These are phyloP conservation scores for Cyprinodon variegatus DNA, from an alignment of 2,113 vertebrate species.

Conservation along the genomic window DNA sequence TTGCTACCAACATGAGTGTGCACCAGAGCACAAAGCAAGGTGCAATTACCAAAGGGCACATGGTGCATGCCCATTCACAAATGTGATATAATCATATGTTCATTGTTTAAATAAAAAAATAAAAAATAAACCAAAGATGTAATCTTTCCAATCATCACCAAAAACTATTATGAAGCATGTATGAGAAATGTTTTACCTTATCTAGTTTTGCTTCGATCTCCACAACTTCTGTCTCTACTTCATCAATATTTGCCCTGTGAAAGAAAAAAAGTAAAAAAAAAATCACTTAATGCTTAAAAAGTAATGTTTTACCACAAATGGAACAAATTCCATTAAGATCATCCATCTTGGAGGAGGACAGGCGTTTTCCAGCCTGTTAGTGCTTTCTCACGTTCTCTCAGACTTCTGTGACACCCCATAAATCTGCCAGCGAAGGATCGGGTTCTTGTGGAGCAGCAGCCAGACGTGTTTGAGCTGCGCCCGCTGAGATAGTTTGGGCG, in stretches of 20 bases:
- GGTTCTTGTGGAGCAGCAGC: slow-evolving; percentile 11
- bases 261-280: slow-evolving; percentile 42
- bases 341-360: slow-evolving; percentile 2
- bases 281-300: slow-evolving; percentile 8
- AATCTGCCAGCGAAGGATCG: slow-evolving; percentile 33
- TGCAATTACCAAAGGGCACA: no score
- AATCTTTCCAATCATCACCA: no score
- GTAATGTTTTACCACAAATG: background rate
- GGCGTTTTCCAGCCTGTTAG: slow-evolving; percentile 16
- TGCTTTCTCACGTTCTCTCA: slow-evolving; percentile 38
- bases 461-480: slow-evolving; percentile 27
- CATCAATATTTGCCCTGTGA: slow-evolving; percentile 94
- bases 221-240: slow-evolving; percentile 97
- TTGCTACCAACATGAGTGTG: no score
- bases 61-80: no score
- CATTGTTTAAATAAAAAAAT: no score
- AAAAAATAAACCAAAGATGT: no score
- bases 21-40: no score
- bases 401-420: slow-evolving; percentile 11
- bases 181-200: slow-evolving; percentile 82
- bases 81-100: no score
- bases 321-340: slow-evolving; percentile 5
- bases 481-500: slow-evolving; percentile 4
- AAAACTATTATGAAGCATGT: background rate
- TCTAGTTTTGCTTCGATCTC: slow-evolving; percentile 97